Base-by-base conservation (phyloP, 2,113 vertebrate genomes). In the Ornithorhynchus anatinus region DNA sequence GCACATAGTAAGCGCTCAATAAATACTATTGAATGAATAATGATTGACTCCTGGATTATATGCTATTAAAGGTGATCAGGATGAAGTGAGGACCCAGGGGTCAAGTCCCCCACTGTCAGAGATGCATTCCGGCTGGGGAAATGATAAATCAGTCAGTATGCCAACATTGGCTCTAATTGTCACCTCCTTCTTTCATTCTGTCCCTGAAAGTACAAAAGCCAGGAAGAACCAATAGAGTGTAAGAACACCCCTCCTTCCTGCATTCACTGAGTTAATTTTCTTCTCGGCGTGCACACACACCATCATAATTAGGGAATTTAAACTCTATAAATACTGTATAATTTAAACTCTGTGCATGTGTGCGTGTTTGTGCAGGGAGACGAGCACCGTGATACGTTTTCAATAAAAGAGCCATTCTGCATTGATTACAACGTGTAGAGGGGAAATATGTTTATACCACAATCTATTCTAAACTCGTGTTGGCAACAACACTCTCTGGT, bases 371-470 rank as follows among this genome's bases (percentile, higher is more conserved):
- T 65, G 80, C 59, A 85, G 89, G 85, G 82, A 89, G 70, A 84
- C 75, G 84, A 84, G 87, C 81, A 67, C 88, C 65, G 63, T 77
- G 89, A 85, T 90, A 85, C 87, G 81, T 90, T 93, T 94, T 92
- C 93, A 92, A 94, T 93, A 88, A 94, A 94, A 88, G 87, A 92
- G 77, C 81, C 85, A 83, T 91, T 92, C 85, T 82, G 82, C 82
- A 2, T 82, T 93, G 89, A 92, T 93, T 93, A 90, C 86, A 88
- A 93, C 59, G 89, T 91, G 91, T 92, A 93, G 92, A 90, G 91
- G 88, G 88, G 84, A 93, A 93, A 92, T 89, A 86, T 92, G 92
- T 86, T 91, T 88, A 86, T 89, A 89, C 89, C 85, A 86, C 91
- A 91, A 75, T 89, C 88, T 86, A 86, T 84, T 91, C 89, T 81